Evolutionary conservation across 2,888 invertebrate species (phyloP).

Genomic region (Cantharis rufa): DNA sequence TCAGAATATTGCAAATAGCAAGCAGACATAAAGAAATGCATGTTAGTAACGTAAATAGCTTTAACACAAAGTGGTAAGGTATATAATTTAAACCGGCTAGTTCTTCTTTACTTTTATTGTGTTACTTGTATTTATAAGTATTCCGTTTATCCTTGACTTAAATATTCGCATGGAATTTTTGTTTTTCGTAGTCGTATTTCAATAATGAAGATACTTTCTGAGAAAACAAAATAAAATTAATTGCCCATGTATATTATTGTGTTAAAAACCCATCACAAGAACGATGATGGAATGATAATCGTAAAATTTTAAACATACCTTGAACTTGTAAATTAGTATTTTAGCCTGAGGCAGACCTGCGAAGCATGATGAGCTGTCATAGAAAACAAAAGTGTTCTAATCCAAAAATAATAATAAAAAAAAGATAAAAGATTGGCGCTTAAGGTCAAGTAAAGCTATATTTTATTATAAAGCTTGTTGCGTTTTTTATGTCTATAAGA

Average conservation of each 20-base stretch:
- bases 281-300: constrained; percentile 13
- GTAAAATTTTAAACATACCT: constrained; percentile 14
- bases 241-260: not conserved
- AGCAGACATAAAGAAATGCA: constrained; percentile 22
- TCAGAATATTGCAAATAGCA: constrained; percentile 11
- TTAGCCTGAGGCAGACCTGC: constrained; percentile 13
- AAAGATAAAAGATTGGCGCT: constrained; percentile 9
- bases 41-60: constrained; percentile 18
- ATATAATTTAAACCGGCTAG: constrained; percentile 42
- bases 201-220: not conserved
- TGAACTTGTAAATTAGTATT: constrained; percentile 19
- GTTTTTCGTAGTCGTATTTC: not conserved
- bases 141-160: constrained; percentile 34
- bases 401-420: not conserved
- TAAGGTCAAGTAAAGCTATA: constrained; percentile 17
- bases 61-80: constrained; percentile 31
- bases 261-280: constrained; percentile 5
- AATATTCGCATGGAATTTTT: constrained; percentile 19
- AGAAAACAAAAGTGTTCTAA: constrained; percentile 12
- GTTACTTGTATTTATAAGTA: constrained; percentile 24
- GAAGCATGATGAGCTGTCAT: constrained; percentile 24
- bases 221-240: not conserved
- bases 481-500: constrained; percentile 19
- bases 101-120: constrained; percentile 24
- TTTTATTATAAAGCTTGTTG: constrained; percentile 19